These are phyloP conservation scores for Scaeva pyrastri DNA, from an alignment of 2,888 invertebrate species.

Conservation along the genomic window DNA sequence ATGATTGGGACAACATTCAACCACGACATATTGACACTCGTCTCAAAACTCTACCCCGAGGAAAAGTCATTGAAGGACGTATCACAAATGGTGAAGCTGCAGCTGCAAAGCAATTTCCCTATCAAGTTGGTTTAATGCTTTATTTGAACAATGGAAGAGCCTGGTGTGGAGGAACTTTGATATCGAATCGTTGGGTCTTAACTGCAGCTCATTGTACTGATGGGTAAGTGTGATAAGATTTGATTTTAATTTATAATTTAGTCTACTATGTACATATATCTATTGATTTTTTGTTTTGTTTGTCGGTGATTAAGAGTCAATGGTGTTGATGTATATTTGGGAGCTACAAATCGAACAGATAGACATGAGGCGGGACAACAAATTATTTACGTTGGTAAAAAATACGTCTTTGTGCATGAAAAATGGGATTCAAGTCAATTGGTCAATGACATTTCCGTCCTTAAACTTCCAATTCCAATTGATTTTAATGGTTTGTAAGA, in stretches of 20 bases:
- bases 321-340: conserved; percentile 80
- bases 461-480: conserved; percentile 82
- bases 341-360: conserved; percentile 79
- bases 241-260: background rate
- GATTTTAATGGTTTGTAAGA: conserved; percentile 81
- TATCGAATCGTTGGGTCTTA: conserved; percentile 80
- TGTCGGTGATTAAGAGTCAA: conserved; percentile 76
- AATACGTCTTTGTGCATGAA: conserved; percentile 81
- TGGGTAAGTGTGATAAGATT: conserved; percentile 69
- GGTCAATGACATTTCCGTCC: conserved; percentile 84
- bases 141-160: conserved; percentile 73
- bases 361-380: conserved; percentile 78
- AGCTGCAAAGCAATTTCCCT: conserved; percentile 79
- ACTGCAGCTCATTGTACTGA: conserved; percentile 82
- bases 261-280: background rate
- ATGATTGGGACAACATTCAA: conserved; percentile 23
- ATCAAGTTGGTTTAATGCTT: conserved; percentile 80
- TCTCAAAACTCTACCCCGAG: background rate
- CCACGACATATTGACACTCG: conserved; percentile 49
- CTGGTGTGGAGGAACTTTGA: conserved; percentile 82
- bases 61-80: conserved; percentile 76
- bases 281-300: conserved; percentile 40
- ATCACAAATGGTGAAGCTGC: conserved; percentile 80
- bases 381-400: conserved; percentile 77
- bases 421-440: conserved; percentile 80